Percentiles rank a stretch among this genome's conserved stretches.
phyloP scores from a whole-genome alignment of 2,888 invertebrate genomes.

The Helleia helle region DNA sequence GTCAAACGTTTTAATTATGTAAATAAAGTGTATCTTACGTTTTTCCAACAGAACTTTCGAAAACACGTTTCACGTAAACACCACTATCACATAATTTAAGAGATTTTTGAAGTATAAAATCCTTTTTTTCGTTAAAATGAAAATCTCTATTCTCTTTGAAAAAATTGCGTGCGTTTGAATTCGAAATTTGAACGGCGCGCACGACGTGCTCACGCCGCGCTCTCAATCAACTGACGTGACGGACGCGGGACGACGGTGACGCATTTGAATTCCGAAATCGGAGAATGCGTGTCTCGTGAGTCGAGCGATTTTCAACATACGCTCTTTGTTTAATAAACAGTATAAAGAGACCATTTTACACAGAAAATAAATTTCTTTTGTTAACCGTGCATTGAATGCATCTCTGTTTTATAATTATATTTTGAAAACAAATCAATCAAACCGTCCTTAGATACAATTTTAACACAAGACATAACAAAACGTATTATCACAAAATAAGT shows the following conservation, averaged over 20 bases:
- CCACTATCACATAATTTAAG: constrained; percentile 21
- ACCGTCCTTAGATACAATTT: no score
- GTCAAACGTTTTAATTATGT: constrained; percentile 1
- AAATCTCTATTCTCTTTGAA: neutral
- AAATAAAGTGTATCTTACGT: constrained; percentile 5
- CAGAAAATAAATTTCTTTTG: neutral
- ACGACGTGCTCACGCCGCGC: constrained; percentile 30
- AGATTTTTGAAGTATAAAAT: constrained; percentile 16
- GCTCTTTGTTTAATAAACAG: constrained; percentile 13
- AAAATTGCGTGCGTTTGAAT: constrained; percentile 18
- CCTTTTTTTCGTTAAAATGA: constrained; percentile 17
- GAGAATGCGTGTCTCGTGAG: constrained; percentile 23
- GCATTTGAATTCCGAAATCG: constrained; percentile 22
- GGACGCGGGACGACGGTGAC: no score
- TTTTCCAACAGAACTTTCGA: constrained; percentile 13
- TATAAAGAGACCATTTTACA: neutral
- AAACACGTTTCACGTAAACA: constrained; percentile 22
- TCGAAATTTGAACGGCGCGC: constrained; percentile 24
- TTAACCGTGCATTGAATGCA: no score
- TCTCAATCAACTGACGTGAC: constrained; percentile 31
- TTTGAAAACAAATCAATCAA: no score
- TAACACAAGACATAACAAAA: no score
- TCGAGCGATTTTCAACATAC: constrained; percentile 13
- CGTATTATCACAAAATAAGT: no score
- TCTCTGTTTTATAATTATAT: no score